phyloP scores from a whole-genome alignment of 2,797 vertebrate species.

The Neostethus bicornis region DNA sequence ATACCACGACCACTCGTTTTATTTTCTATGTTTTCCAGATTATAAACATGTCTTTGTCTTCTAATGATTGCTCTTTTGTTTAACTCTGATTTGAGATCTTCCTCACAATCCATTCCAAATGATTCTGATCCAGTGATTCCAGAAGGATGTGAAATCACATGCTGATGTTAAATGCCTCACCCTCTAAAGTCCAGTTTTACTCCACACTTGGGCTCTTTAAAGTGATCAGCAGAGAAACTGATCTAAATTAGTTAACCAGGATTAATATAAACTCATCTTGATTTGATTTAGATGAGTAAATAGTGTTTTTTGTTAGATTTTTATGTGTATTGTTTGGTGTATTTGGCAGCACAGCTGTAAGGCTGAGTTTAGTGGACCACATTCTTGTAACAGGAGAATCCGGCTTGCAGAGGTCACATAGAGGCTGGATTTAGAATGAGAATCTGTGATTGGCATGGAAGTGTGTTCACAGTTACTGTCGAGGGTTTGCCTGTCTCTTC shows the following conservation, averaged over 20 bases:
- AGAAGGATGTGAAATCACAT: not conserved
- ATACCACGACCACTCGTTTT: too few species aligned
- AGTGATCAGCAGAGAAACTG: not conserved
- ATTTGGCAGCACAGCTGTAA: constrained; percentile 22
- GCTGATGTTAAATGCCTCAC: constrained; percentile 25
- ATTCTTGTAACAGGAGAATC: constrained; percentile 74
- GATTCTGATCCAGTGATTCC: constrained; percentile 3
- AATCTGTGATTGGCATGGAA: constrained; percentile 70
- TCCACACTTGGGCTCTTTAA: constrained; percentile 16
- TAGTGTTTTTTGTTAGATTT: constrained; percentile 2
- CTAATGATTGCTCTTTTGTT: constrained; percentile 39
- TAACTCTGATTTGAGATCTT: too few species aligned
- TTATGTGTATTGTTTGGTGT: not conserved
- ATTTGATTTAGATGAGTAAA: too few species aligned
- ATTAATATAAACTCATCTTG: not conserved
- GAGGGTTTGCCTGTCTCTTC: not conserved
- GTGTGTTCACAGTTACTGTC: constrained; percentile 47
- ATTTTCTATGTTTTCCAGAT: not conserved
- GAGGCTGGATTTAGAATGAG: constrained; percentile 74
- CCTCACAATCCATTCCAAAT: not conserved
- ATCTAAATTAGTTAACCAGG: not conserved
- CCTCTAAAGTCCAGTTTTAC: constrained; percentile 26
- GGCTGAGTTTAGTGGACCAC: constrained; percentile 44
- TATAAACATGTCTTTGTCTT: constrained; percentile 22
- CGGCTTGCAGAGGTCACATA: constrained; percentile 64